Conservation (phyloP, 53 echinoderm and acorn worm genomes). For the Paelopatides confundens region DNA sequence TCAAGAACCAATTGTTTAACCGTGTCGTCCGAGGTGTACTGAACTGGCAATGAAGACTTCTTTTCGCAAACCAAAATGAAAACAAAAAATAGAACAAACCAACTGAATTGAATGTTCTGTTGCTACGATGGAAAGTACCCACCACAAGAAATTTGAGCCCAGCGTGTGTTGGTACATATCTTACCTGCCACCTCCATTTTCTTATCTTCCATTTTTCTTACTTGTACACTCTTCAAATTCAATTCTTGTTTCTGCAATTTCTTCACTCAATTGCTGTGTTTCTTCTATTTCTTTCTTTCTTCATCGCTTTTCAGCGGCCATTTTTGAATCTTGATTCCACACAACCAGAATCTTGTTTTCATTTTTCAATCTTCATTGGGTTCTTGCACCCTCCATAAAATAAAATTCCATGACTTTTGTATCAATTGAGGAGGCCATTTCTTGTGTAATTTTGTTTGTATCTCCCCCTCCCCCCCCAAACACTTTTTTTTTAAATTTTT, state of each 20-base stretch:
- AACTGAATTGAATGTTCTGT: neutral
- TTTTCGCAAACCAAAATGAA: no score
- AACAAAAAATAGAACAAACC: no score
- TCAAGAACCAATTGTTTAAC: no score
- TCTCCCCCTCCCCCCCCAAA: neutral
- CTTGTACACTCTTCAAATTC: neutral
- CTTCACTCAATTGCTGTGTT: neutral
- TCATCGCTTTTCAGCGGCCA: slow-evolving; percentile 3
- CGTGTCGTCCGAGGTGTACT: no score
- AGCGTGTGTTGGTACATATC: neutral
- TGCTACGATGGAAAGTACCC: neutral
- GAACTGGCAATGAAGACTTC: no score
- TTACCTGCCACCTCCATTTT: slow-evolving; percentile 4
- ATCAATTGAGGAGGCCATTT: neutral
- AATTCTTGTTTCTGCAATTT: neutral
- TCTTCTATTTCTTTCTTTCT: neutral
- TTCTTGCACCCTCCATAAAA: neutral
- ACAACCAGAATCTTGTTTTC: neutral
- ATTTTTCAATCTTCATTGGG: neutral
- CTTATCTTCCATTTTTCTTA: slow-evolving; percentile 3
- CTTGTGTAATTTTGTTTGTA: neutral
- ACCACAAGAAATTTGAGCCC: neutral
- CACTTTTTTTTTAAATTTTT: neutral
- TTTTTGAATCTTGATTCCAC: slow-evolving; percentile 8
- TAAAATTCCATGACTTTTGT: neutral